Base-by-base conservation (phyloP, 2,113 vertebrate species). In the Origma solitaria region DNA sequence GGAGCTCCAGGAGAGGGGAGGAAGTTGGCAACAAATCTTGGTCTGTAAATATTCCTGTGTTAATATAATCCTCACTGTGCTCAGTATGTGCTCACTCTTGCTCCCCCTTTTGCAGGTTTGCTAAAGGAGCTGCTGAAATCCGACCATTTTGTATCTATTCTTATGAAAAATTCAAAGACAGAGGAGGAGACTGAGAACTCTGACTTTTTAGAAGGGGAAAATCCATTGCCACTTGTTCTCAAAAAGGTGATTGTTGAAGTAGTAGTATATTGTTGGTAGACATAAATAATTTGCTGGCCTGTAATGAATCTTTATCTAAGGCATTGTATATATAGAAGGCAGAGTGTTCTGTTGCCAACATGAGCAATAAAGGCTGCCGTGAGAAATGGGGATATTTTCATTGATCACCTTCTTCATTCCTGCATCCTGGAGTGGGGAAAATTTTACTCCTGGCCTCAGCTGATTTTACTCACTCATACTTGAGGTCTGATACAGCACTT, bases 41-140 rank as follows among this genome's bases (percentile, higher is more conserved):
- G 20, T 37, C 38, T 89, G 33, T 73, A 81, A 92, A 62, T 75
- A 82, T 16, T 89, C 15, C 0, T 37, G 11, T 81, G 71, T 53
- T 86, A 40, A 33, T 65, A 17, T 30, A 82, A 50, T 70, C 31
- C 3, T 66, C 51, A 24, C 31, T 61, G 25, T 45, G 33, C 37
- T 37, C 18, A 51, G 7, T 71, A 28, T 61, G 54, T 83, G 80
- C 80, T 94, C 51, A 38, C 28, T 85, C 28, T 56, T 78, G 13
- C 31, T 56, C 30, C 49, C 49, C 13, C 17, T 84, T 79, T 88
- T 91, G 24, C 90, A 99, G 99, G 98, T 78, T 98, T 99, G 88
- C 97, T 99, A 76, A 99, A 98, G 95, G 98, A 99, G 96, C 97
- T 99, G 72, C 96, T 99, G 95, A 98, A 98, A 93, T 97, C 96